Evolutionary conservation across 1,140 invertebrate genomes (phyloP).

Genomic region (Parapsyche elsis): DNA sequence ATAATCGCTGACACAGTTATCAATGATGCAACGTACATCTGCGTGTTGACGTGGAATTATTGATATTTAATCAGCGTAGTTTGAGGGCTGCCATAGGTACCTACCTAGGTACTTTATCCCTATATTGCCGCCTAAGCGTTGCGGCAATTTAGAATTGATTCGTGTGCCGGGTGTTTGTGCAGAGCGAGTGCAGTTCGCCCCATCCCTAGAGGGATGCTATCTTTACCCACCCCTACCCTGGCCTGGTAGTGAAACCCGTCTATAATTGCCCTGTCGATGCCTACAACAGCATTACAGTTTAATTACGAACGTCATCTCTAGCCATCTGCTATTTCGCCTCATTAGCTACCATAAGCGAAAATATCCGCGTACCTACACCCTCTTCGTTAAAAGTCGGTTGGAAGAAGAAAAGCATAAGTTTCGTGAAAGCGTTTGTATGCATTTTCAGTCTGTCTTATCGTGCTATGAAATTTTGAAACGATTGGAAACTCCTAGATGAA

Average conservation of each 20-base stretch:
- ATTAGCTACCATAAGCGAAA: background rate
- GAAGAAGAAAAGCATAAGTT: too few species aligned
- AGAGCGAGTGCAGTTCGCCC: background rate
- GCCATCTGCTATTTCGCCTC: background rate
- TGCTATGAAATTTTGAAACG: too few species aligned
- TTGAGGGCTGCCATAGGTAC: too few species aligned
- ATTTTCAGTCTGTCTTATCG: background rate
- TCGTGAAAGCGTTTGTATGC: background rate
- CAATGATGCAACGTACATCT: background rate
- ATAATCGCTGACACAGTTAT: background rate
- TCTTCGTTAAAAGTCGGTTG: too few species aligned
- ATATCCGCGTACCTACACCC: too few species aligned
- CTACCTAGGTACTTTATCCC: background rate
- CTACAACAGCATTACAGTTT: background rate
- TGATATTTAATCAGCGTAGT: background rate
- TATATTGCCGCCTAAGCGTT: background rate
- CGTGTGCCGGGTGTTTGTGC: background rate
- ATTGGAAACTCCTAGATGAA: too few species aligned
- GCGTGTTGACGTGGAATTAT: background rate
- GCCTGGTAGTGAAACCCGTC: background rate
- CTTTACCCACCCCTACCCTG: background rate
- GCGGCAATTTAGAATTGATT: slow-evolving; percentile 8
- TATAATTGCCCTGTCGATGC: background rate
- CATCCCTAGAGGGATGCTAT: background rate
- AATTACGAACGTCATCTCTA: background rate